These are phyloP conservation scores for Polydrusus tereticollis DNA, from an alignment of 2,888 invertebrate genomes.

Conservation along the genomic window DNA sequence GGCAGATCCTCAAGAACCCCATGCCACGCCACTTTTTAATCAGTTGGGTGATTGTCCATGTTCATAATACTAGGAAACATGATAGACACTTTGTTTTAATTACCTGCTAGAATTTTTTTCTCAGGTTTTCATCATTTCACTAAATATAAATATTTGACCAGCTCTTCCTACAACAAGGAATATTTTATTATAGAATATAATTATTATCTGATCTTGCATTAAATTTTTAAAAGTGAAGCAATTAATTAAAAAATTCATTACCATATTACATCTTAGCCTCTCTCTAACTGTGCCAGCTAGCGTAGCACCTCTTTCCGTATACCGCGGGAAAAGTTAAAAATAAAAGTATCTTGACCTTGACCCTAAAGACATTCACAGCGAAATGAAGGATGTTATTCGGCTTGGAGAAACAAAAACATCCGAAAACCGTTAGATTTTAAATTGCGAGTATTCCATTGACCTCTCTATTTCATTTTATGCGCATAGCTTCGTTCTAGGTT, in stretches of 20 bases:
- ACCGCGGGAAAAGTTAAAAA: conserved; percentile 60
- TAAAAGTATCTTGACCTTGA: conserved; percentile 62
- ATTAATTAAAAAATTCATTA: conserved; percentile 24
- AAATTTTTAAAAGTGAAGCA: not conserved
- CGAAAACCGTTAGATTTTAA: conserved; percentile 59
- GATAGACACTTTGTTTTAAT: no score
- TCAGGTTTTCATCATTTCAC: no score
- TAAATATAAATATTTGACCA: no score
- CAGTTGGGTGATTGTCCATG: no score
- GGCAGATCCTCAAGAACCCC: no score
- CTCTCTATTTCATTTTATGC: conserved; percentile 53
- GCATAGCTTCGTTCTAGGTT: conserved; percentile 44
- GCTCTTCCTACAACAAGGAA: no score
- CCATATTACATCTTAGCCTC: conserved; percentile 43
- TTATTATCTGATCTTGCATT: not conserved
- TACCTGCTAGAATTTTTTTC: no score
- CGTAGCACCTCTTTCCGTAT: conserved; percentile 37
- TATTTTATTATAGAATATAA: no score
- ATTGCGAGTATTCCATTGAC: conserved; percentile 60
- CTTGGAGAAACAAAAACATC: conserved; percentile 50
- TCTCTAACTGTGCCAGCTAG: conserved; percentile 44
- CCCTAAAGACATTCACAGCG: conserved; percentile 58
- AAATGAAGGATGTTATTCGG: conserved; percentile 59
- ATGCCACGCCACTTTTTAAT: no score
- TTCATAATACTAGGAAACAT: no score